Evolutionary conservation across 64 coral and sea anemone genomes (phyloP).

Genomic region (Astreopora myriophthalma): DNA sequence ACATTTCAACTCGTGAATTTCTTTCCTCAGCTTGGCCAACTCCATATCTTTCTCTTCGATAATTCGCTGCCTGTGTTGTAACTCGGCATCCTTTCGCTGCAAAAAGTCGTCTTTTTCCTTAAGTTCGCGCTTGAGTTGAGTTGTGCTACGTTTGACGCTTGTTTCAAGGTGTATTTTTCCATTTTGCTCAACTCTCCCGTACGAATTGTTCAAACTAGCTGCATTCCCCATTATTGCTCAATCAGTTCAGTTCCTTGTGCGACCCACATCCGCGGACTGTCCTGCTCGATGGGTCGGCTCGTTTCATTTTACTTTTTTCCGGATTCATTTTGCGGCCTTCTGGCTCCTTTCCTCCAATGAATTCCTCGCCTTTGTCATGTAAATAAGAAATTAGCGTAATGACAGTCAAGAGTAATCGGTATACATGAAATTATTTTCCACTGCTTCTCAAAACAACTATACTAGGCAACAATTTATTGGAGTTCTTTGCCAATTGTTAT

Average conservation of each 20-base stretch:
- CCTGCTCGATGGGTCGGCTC: background rate
- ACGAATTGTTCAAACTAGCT: background rate
- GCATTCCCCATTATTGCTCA: constrained; percentile 40
- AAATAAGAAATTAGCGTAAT: constrained; percentile 2
- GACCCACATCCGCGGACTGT: background rate
- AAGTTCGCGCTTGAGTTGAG: constrained; percentile 65
- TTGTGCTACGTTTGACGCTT: background rate
- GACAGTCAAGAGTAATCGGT: background rate
- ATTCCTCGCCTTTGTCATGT: constrained; percentile 21
- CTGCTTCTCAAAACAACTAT: background rate
- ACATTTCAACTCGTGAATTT: constrained; percentile 97
- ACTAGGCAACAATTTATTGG: background rate
- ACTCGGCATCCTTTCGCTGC: constrained; percentile 90
- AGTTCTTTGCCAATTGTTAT: background rate
- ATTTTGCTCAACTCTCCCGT: background rate
- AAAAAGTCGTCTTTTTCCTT: constrained; percentile 92
- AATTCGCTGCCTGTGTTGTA: constrained; percentile 70
- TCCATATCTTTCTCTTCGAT: constrained; percentile 89
- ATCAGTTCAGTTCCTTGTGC: background rate
- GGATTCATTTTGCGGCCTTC: background rate
- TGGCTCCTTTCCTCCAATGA: constrained; percentile 1
- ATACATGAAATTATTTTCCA: background rate
- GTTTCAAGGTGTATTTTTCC: background rate
- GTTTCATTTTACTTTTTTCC: background rate
- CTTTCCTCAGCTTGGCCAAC: constrained; percentile 83